Conservation (phyloP, 1,140 invertebrate genomes). For the Epicauta chinensis region DNA sequence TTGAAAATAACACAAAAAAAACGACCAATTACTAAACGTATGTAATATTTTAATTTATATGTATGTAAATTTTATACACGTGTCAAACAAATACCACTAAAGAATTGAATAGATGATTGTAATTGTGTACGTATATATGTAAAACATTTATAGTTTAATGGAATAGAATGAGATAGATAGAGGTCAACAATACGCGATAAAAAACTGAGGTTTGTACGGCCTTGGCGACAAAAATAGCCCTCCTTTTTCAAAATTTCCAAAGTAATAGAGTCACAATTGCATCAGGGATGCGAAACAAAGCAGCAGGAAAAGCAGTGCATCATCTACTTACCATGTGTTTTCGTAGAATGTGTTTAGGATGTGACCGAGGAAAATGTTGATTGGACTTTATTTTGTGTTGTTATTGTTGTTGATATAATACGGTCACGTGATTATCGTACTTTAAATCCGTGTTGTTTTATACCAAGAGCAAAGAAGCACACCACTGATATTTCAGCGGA, state of each 20-base stretch:
- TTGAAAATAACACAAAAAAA: too few relatives aligned
- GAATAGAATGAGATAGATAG: too few relatives aligned
- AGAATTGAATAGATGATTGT: conserved; percentile 5
- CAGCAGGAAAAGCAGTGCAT: too few relatives aligned
- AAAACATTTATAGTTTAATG: too few relatives aligned
- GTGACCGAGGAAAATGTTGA: background rate
- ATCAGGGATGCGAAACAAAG: too few relatives aligned
- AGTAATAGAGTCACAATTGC: too few relatives aligned
- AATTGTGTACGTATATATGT: too few relatives aligned
- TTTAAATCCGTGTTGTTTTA: conserved; percentile 3
- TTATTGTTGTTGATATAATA: background rate
- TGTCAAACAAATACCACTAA: background rate
- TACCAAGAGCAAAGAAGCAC: conserved; percentile 8
- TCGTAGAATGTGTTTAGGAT: conserved; percentile 10
- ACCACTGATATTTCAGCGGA: conserved; percentile 6
- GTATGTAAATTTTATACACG: background rate
- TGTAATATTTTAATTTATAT: too few relatives aligned
- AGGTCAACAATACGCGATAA: conserved; percentile 13
- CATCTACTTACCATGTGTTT: conserved; percentile 24
- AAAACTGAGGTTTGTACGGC: too few relatives aligned
- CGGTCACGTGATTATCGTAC: conserved; percentile 8
- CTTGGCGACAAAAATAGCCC: too few relatives aligned
- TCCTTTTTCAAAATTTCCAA: too few relatives aligned
- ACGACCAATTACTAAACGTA: conserved; percentile 4
- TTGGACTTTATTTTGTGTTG: conserved; percentile 7